A percentile compares a stretch with the other conserved stretches of the same genome.
Conservation (phyloP, 2,797 vertebrate species). For the Enoplosus armatus region DNA sequence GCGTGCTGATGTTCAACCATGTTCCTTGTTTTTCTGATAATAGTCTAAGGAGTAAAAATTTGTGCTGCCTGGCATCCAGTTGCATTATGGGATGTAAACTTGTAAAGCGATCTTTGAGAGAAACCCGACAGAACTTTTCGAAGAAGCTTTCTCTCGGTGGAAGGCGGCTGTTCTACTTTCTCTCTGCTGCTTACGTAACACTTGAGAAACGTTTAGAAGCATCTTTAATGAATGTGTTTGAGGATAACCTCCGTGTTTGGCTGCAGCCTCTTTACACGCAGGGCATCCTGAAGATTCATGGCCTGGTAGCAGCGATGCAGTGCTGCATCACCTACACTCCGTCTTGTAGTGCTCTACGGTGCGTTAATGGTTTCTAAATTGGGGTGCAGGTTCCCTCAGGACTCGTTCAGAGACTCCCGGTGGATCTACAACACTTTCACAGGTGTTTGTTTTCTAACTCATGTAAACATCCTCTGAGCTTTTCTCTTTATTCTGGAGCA, state of each 20-base stretch:
- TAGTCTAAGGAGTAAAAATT: neutral
- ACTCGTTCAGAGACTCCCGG: neutral
- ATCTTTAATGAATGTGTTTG: neutral
- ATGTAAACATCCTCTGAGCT: constrained; percentile 1
- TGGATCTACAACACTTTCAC: neutral
- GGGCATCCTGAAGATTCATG: neutral
- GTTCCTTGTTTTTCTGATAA: too few species aligned
- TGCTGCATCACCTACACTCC: neutral
- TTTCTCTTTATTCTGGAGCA: neutral
- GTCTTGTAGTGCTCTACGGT: neutral
- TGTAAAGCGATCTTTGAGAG: neutral
- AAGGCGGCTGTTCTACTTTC: neutral
- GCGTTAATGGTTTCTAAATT: constrained; percentile 7
- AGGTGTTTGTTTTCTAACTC: neutral
- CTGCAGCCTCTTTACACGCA: neutral
- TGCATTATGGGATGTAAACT: neutral
- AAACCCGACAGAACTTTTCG: too few species aligned
- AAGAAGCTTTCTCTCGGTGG: neutral
- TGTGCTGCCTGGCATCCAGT: neutral
- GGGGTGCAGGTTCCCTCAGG: neutral
- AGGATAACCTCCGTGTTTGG: neutral
- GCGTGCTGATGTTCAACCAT: neutral
- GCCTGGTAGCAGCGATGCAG: neutral
- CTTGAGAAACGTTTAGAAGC: neutral
- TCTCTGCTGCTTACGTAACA: too few species aligned